A percentile compares a stretch with the other conserved stretches of the same genome.
phyloP scores from a whole-genome alignment of 2,888 invertebrate genomes.

The Apomyelois bistriatella region DNA sequence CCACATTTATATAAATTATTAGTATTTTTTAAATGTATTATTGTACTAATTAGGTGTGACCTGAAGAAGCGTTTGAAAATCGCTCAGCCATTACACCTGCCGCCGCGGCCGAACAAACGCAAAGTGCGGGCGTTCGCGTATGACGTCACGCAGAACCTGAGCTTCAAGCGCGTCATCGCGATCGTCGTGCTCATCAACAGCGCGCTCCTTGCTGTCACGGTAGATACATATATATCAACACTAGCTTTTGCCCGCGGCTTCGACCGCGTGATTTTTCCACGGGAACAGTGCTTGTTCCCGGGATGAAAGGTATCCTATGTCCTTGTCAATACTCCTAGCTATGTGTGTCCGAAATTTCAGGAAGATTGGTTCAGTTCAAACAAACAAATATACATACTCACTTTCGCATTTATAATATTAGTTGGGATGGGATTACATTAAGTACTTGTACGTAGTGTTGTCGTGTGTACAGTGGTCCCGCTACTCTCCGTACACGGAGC shows the following conservation, averaged over 20 bases:
- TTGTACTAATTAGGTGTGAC: constrained; percentile 85
- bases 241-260: too few relatives aligned
- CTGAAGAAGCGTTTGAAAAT: constrained; percentile 98
- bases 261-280: too few relatives aligned
- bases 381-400: too few relatives aligned
- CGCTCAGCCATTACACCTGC: constrained; percentile 98
- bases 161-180: constrained; percentile 97
- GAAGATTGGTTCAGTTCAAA: too few relatives aligned
- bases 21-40: background rate
- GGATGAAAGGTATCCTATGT: too few relatives aligned
- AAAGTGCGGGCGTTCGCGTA: constrained; percentile 96
- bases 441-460: too few relatives aligned
- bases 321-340: too few relatives aligned
- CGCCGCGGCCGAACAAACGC: constrained; percentile 96
- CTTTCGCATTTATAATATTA: too few relatives aligned
- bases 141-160: constrained; percentile 97
- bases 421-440: too few relatives aligned
- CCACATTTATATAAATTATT: too few relatives aligned
- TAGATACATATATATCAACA: constrained; percentile 61
- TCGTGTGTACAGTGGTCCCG: constrained; percentile 94
- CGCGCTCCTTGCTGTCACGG: constrained; percentile 93
- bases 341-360: too few relatives aligned
- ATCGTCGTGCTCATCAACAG: constrained; percentile 96
- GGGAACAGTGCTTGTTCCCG: too few relatives aligned
- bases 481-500: constrained; percentile 87